Conservation (phyloP, 2,113 vertebrate species). For the Ceyx cyanopectus region DNA sequence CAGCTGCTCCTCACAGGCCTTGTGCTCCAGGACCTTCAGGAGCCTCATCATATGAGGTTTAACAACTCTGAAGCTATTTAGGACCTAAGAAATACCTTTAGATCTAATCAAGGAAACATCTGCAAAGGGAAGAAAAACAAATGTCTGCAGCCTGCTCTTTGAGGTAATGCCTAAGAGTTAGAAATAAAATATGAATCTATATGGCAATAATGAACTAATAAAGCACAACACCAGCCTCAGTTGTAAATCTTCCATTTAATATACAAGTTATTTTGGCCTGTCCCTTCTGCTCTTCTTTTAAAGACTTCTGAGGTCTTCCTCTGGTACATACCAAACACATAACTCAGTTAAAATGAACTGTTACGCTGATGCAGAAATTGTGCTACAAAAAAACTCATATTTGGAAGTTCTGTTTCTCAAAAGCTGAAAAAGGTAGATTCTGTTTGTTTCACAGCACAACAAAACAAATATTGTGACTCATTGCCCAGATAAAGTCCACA, state of each 20-base stretch:
- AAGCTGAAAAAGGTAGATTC: background rate
- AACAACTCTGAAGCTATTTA: background rate
- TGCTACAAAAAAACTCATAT: background rate
- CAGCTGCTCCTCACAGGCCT: no score
- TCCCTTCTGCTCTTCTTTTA: background rate
- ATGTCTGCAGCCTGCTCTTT: background rate
- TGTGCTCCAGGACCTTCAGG: no score
- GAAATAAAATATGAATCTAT: background rate
- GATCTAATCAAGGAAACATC: background rate
- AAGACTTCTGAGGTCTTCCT: background rate
- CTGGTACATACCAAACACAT: background rate
- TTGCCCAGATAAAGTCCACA: background rate
- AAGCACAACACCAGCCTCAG: background rate
- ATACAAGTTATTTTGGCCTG: background rate
- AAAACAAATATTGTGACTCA: background rate
- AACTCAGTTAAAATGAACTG: background rate
- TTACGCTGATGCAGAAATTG: background rate
- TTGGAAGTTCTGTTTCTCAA: background rate
- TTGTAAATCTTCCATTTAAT: background rate
- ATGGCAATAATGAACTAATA: background rate
- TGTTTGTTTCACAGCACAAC: background rate
- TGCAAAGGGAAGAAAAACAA: background rate
- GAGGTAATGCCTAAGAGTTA: background rate
- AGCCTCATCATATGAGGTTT: background rate
- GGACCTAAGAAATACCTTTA: background rate